These are phyloP conservation scores for Anarsia innoxiella DNA, from an alignment of 2,888 invertebrate species.

Conservation along the genomic window DNA sequence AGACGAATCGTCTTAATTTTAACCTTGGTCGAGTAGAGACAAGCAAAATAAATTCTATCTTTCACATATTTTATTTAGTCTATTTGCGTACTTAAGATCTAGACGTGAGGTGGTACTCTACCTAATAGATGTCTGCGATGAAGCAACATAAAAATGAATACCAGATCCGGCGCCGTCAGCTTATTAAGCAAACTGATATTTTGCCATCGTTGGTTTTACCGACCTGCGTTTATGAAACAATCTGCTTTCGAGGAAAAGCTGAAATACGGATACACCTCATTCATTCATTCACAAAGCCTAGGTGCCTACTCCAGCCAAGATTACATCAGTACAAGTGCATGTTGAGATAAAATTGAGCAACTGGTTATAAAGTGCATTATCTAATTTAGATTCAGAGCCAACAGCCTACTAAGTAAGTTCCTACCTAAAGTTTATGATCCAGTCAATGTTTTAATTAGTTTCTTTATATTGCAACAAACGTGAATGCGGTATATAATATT, in stretches of 20 bases:
- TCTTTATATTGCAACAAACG: no score
- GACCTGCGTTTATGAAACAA: no score
- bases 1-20: no score
- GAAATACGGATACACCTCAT: conserved; percentile 6
- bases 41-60: conserved; percentile 1
- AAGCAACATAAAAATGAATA: conserved; percentile 3
- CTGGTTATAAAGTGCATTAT: neutral
- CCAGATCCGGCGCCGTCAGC: neutral
- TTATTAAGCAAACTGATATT: neutral
- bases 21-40: conserved; percentile 8
- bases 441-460: no score
- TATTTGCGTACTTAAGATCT: no score
- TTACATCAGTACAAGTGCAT: conserved; percentile 4
- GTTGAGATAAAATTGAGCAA: conserved; percentile 3
- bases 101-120: neutral
- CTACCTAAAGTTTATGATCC: no score
- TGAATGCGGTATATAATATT: no score
- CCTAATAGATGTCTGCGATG: conserved; percentile 2
- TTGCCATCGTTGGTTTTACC: no score
- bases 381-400: no score
- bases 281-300: no score
- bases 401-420: no score
- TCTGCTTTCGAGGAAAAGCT: conserved; percentile 1
- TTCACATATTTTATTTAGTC: conserved; percentile 7
- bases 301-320: no score